Percentiles rank a stretch among this genome's conserved stretches.
Evolutionary conservation across 2,888 invertebrate genomes (phyloP).

Genomic region (Hipparchia sbordonii): DNA sequence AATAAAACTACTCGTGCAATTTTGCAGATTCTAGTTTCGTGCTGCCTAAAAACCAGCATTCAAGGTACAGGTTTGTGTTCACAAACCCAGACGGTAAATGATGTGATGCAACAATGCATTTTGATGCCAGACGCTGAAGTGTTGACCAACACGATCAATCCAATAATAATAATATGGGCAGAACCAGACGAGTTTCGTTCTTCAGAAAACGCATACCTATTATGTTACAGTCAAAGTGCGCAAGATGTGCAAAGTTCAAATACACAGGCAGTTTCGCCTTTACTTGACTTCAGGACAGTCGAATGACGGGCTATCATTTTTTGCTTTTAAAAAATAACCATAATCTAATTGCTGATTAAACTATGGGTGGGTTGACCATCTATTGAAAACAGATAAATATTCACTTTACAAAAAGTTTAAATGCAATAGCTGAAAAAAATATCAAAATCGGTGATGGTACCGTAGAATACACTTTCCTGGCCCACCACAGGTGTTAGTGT

Average conservation of each 20-base stretch:
- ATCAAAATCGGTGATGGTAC: no score
- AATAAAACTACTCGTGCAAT: not conserved
- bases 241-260: not conserved
- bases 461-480: no score
- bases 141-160: slow-evolving; percentile 6
- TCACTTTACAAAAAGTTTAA: no score
- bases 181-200: slow-evolving; percentile 18
- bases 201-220: not conserved
- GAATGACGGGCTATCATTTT: no score
- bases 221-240: not conserved
- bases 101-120: slow-evolving; percentile 28
- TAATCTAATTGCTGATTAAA: no score
- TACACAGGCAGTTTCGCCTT: not conserved
- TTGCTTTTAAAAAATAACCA: no score
- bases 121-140: slow-evolving; percentile 21
- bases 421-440: no score
- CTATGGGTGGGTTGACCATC: no score
- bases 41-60: not conserved
- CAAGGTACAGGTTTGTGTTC: slow-evolving; percentile 4
- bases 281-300: no score
- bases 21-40: not conserved
- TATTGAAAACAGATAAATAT: no score
- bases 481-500: no score
- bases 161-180: slow-evolving; percentile 11
- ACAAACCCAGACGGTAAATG: slow-evolving; percentile 16